Percentiles rank a stretch among this genome's conserved stretches.
These are phyloP conservation scores for Limnodromus scolopaceus DNA, from an alignment of 2,797 vertebrate genomes.

Conservation along the genomic window DNA sequence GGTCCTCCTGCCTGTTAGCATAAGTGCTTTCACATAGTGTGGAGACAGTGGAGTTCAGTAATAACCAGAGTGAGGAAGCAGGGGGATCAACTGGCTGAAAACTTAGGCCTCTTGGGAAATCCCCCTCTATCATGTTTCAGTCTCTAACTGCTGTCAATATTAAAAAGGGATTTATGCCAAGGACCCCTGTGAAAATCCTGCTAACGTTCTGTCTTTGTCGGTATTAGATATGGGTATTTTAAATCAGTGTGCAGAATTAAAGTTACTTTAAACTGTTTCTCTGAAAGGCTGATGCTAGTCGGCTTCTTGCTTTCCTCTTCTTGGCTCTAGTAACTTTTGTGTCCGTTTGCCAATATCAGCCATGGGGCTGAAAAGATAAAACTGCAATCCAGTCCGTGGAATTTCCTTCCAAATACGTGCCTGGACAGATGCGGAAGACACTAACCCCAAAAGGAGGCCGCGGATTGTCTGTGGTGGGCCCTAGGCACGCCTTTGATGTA, in stretches of 20 bases:
- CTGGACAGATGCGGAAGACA: not conserved
- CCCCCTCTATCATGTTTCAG: not conserved
- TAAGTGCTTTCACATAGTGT: not conserved
- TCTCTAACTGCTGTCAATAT: not conserved
- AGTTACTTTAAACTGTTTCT: not conserved
- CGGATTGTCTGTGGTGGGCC: not conserved
- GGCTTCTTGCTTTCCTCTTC: not conserved
- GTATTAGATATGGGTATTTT: not conserved
- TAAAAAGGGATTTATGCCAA: not conserved
- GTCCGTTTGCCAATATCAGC: not conserved
- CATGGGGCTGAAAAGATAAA: not conserved
- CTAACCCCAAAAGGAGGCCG: not conserved
- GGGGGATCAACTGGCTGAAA: not conserved
- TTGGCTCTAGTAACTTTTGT: not conserved
- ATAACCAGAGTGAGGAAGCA: not conserved
- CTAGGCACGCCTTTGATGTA: not conserved
- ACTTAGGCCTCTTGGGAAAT: not conserved
- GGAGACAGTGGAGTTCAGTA: not conserved
- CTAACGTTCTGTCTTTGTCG: not conserved
- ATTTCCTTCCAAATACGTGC: not conserved
- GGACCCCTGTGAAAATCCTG: not conserved
- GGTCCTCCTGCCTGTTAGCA: accelerated
- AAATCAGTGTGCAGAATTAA: not conserved
- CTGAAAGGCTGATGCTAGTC: not conserved
- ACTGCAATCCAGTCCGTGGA: not conserved